Conservation (phyloP, 1,140 invertebrate genomes). For the Hypothenemus hampei region DNA sequence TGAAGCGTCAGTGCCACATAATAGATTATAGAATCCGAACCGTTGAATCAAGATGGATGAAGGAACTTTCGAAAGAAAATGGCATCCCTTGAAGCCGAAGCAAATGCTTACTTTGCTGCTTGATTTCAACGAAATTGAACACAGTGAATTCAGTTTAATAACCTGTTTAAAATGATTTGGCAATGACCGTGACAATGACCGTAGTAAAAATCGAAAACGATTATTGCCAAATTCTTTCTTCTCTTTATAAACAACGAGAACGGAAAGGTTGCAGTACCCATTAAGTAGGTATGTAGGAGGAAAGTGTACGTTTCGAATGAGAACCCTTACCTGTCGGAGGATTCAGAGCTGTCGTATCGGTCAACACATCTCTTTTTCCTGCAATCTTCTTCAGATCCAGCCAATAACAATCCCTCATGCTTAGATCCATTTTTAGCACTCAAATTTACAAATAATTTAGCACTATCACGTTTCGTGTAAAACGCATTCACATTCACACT, state of each 20-base stretch:
- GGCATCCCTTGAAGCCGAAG: too few relatives aligned
- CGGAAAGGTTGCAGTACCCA: conserved; percentile 4
- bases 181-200: conserved; percentile 44
- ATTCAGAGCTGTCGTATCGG: conserved; percentile 84
- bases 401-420: conserved; percentile 38
- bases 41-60: too few relatives aligned
- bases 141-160: too few relatives aligned
- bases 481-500: conserved; percentile 36
- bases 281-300: too few relatives aligned
- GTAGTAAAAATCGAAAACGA: conserved; percentile 12
- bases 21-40: too few relatives aligned
- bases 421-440: conserved; percentile 30
- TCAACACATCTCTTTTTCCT: conserved; percentile 79
- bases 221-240: conserved; percentile 27
- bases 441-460: conserved; percentile 38
- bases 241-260: conserved; percentile 23
- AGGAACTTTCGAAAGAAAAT: too few relatives aligned
- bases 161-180: too few relatives aligned
- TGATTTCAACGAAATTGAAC: too few relatives aligned
- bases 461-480: conserved; percentile 38
- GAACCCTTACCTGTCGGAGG: conserved; percentile 73
- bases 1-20: too few relatives aligned
- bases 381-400: conserved; percentile 49
- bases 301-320: conserved; percentile 1
- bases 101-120: too few relatives aligned